Percentiles rank a stretch among this genome's conserved stretches.
These are phyloP conservation scores for Gisinianus flammeolus DNA, from an alignment of 2,888 invertebrate genomes.

Conservation along the genomic window DNA sequence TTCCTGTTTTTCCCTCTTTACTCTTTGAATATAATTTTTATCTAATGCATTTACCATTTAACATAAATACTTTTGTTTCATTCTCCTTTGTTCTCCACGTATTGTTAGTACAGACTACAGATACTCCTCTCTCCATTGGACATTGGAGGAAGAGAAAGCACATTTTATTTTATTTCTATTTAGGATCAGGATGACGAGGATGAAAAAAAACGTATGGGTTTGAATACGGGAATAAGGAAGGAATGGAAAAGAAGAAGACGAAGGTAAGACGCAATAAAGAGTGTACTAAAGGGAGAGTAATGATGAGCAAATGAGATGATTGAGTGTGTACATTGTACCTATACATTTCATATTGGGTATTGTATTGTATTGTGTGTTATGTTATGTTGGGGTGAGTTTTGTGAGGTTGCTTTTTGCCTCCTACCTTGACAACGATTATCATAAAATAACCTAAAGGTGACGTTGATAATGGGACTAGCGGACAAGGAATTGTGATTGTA, in stretches of 20 bases:
- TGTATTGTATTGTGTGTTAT: not conserved
- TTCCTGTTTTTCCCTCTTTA: too few relatives aligned
- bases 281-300: too few relatives aligned
- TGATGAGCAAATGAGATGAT: not conserved
- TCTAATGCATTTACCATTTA: too few relatives aligned
- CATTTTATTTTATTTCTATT: not conserved
- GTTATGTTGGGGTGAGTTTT: not conserved
- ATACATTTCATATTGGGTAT: not conserved
- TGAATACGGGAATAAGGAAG: too few relatives aligned
- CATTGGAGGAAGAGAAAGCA: not conserved
- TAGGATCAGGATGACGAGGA: not conserved
- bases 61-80: too few relatives aligned
- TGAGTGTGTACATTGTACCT: conserved; percentile 3
- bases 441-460: conserved; percentile 27
- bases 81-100: too few relatives aligned
- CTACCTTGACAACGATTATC: conserved; percentile 27
- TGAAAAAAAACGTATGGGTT: too few relatives aligned
- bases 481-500: conserved; percentile 1
- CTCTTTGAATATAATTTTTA: too few relatives aligned
- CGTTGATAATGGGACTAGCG: not conserved
- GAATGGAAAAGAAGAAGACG: too few relatives aligned
- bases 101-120: too few relatives aligned
- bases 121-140: too few relatives aligned
- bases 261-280: too few relatives aligned
- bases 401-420: conserved; percentile 4